Evolutionary conservation across 2,888 invertebrate species (phyloP), one percentile per base, ranked within the genome.

Genomic region (Pelosia muscerda): DNA sequence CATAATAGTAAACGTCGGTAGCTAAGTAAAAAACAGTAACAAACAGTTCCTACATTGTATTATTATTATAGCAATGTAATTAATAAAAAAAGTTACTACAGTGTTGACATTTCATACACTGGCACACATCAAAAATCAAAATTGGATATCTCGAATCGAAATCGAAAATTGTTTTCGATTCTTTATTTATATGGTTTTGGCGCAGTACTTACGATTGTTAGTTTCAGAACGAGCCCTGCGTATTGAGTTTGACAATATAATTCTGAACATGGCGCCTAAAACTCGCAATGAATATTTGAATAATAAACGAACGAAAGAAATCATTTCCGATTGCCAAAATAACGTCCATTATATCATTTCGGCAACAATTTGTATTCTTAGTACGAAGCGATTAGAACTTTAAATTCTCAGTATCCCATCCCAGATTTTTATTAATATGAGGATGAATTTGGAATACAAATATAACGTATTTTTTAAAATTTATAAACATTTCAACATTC

Each of bases 361-460:
- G 77, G 76, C 22, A 65, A 59, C 74, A 71, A 86, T 91, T 88
- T 79, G 81, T 82, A 92, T 91, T 82, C 91, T 57, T 65, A 63
- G 65, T 31, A 61, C 68, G 71, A 63, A 71, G 65, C 72, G 75
- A 83, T 86, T 85, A 81, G 80, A 88, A 88, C 83, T 92, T 88
- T 76, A 89, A 90, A 92, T 92, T 87, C 81, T 61, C 67, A 60
- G 72, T 82, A 81, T 79, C 77, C 73, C 82, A 81, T 84, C 77
- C 77, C 85, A 87, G 86, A 91, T 91, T 92, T 93, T 91, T 83
- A 90, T 90, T 90, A 90, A 68, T 66, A 91, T 91, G 88, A 86
- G 68, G 75, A 83, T 88, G 89, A 77, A 81, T 77, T 71, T 68
- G 65, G 92, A 92, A 92, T 92, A 90, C 88, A 65, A 84, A 89